phyloP scores from a whole-genome alignment of 2,888 invertebrate genomes.

The Leptothorax acervorum region DNA sequence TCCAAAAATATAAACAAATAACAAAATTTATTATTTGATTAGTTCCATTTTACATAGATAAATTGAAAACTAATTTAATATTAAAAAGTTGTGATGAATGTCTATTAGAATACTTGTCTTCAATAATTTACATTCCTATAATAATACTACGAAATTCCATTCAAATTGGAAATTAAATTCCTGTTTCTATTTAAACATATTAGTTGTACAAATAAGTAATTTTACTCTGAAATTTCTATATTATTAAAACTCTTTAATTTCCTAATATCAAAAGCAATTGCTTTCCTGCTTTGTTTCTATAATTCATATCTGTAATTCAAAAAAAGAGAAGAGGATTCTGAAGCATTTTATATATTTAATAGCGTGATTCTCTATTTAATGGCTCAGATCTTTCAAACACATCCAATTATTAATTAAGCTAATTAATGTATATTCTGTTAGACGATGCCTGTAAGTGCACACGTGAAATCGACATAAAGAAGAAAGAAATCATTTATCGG shows the following conservation, averaged over 20 bases:
- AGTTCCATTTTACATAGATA: background rate
- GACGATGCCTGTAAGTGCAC: background rate
- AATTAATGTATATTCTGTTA: constrained; percentile 15
- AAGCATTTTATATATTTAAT: background rate
- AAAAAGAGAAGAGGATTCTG: background rate
- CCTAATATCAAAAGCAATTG: background rate
- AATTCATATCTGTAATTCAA: background rate
- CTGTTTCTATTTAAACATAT: background rate
- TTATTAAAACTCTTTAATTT: background rate
- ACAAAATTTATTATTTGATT: background rate
- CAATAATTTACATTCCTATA: background rate
- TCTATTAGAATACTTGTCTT: background rate
- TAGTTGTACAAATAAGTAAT: background rate
- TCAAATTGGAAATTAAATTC: background rate
- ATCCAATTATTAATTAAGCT: background rate
- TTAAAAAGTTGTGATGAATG: background rate
- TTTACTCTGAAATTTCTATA: background rate
- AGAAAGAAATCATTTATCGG: background rate
- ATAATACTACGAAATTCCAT: background rate
- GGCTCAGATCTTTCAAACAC: background rate
- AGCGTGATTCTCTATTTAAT: constrained; percentile 2
- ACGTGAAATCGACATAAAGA: background rate
- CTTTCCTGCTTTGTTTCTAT: background rate
- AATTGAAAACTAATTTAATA: background rate
- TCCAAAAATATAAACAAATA: background rate